These are phyloP conservation scores for Charanyca ferruginea DNA, from an alignment of 2,888 invertebrate genomes.

Conservation along the genomic window DNA sequence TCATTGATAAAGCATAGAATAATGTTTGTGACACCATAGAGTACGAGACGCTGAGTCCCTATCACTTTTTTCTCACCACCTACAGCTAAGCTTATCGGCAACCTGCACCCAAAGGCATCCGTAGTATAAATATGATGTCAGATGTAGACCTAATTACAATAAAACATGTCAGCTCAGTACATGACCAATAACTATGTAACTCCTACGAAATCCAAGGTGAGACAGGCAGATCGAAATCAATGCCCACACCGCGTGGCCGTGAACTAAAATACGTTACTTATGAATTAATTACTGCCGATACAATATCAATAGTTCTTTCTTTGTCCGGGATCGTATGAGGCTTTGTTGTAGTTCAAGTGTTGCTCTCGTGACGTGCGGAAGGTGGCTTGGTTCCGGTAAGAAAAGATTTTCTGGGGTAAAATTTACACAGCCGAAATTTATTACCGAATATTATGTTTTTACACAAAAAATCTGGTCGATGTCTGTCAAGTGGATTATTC, in stretches of 20 bases:
- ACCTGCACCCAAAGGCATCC: neutral
- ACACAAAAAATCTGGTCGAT: too few species aligned
- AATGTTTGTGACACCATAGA: too few species aligned
- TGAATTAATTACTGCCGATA: slow-evolving; percentile 58
- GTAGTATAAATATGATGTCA: slow-evolving; percentile 1
- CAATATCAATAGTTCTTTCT: slow-evolving; percentile 50
- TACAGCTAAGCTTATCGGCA: too few species aligned
- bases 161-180: slow-evolving; percentile 46
- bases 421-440: too few species aligned
- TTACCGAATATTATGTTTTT: too few species aligned
- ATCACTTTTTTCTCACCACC: too few species aligned
- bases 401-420: neutral
- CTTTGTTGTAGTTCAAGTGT: slow-evolving; percentile 6
- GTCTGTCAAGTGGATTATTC: too few species aligned
- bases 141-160: slow-evolving; percentile 24
- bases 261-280: slow-evolving; percentile 60
- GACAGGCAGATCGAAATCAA: slow-evolving; percentile 58
- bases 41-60: too few species aligned
- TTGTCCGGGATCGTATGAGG: slow-evolving; percentile 24
- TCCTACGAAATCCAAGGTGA: slow-evolving; percentile 62
- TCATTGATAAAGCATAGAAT: too few species aligned
- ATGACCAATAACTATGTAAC: slow-evolving; percentile 48
- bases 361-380: slow-evolving; percentile 3
- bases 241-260: slow-evolving; percentile 58
- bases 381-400: neutral